Percentiles rank a stretch among this genome's conserved stretches.
These are phyloP conservation scores for Drosophila rhopaloa DNA, from an alignment of 1,140 invertebrate genomes.

Conservation along the genomic window DNA sequence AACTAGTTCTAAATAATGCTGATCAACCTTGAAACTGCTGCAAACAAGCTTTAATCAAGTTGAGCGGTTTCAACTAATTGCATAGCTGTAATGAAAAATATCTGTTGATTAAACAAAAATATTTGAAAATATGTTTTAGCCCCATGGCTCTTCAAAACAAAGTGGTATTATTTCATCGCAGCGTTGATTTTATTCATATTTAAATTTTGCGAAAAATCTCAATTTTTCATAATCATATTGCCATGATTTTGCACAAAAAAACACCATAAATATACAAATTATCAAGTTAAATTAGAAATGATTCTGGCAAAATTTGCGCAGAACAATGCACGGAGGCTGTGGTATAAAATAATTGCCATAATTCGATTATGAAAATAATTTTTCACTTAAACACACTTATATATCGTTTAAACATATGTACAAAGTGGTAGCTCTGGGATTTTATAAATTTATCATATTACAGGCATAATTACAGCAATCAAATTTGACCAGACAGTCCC, in stretches of 20 bases:
- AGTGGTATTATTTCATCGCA: not conserved
- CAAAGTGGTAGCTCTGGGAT: not conserved
- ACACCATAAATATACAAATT: conserved; percentile 5
- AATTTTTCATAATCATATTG: conserved; percentile 18
- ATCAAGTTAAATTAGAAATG: conserved; percentile 14
- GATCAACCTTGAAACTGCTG: conserved; percentile 21
- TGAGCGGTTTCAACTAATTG: conserved; percentile 7
- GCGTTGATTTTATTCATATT: conserved; percentile 10
- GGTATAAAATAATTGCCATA: conserved; percentile 31
- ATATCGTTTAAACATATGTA: not conserved
- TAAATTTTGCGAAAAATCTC: conserved; percentile 18
- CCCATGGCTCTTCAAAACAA: not conserved
- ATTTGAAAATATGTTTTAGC: conserved; percentile 9
- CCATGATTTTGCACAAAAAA: conserved; percentile 14
- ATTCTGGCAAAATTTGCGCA: conserved; percentile 4
- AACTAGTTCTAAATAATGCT: conserved; percentile 30
- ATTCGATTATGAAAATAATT: conserved; percentile 40
- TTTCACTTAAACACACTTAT: conserved; percentile 27
- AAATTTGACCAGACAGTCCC: conserved; percentile 28
- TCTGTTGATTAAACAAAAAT: conserved; percentile 21
- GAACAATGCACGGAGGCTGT: conserved; percentile 4
- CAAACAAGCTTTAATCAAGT: conserved; percentile 9
- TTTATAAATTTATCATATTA: conserved; percentile 34
- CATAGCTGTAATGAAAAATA: conserved; percentile 1
- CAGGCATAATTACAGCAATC: conserved; percentile 35